These are phyloP conservation scores for Eueides isabella DNA, from an alignment of 1,140 invertebrate genomes.

Conservation along the genomic window DNA sequence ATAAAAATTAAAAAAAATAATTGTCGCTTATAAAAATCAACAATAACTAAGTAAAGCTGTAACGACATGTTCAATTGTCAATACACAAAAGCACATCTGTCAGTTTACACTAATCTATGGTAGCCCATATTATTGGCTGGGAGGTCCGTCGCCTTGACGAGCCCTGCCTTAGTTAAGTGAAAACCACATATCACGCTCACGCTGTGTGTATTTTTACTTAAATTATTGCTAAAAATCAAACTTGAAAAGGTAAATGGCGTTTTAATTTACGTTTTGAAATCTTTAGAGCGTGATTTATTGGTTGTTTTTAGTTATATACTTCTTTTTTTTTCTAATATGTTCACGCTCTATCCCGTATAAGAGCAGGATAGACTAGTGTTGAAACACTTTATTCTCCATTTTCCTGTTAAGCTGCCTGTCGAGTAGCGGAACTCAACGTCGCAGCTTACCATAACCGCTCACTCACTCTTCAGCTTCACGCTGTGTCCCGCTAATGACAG, in stretches of 20 bases:
- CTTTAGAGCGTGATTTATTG: neutral
- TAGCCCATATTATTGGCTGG: slow-evolving; percentile 37
- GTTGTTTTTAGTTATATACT: neutral
- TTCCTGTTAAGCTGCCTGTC: too few relatives aligned
- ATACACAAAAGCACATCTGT: neutral
- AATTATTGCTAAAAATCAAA: slow-evolving; percentile 13
- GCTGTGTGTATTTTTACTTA: slow-evolving; percentile 20
- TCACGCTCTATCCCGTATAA: neutral
- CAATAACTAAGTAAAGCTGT: too few relatives aligned
- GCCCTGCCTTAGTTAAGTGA: slow-evolving; percentile 38
- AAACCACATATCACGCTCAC: slow-evolving; percentile 36
- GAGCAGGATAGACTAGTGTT: neutral
- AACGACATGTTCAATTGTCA: too few relatives aligned
- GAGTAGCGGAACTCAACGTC: too few relatives aligned
- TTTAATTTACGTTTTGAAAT: slow-evolving; percentile 7
- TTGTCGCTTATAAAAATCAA: too few relatives aligned
- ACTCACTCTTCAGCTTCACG: too few relatives aligned
- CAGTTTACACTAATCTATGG: slow-evolving; percentile 26
- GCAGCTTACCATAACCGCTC: too few relatives aligned
- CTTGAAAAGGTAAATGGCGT: neutral
- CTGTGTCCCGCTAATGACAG: too few relatives aligned
- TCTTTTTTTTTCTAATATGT: neutral
- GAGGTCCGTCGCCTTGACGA: slow-evolving; percentile 40
- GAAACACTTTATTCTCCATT: neutral
- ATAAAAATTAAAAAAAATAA: too few relatives aligned